Base-by-base conservation (phyloP, 2,113 vertebrate genomes). In the Coptodon bakossiorum region DNA sequence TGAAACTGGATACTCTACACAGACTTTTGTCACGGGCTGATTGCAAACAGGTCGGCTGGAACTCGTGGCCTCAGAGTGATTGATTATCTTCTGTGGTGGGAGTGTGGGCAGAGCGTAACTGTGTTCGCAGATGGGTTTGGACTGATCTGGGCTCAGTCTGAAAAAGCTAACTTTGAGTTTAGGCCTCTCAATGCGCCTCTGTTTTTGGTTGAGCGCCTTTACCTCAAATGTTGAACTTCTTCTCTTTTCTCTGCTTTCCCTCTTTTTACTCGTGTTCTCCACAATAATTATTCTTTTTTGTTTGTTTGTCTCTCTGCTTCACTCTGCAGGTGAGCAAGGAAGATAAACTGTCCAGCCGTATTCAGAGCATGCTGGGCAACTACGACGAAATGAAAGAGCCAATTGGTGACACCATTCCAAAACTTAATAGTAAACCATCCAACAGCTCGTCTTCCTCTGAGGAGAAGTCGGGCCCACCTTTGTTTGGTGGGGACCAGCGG, bases 381-480 rank as follows among this genome's bases (percentile, higher is more conserved):
- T 99, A 99, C 97, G 99, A 99, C 95, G 98, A 99, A 92, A 99
- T 99, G 99, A 97, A 98, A 95, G 99, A 99, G 92, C 97, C 98
- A 9, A 97, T 99, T 92, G 97, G 98, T 53, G 97, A 98, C 91
- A 96, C 98, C 48, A 96, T 98, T 79, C 97, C 98, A 81, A 99
- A 99, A 95, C 97, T 98, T 86, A 95, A 96, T 80, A 95, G 94
- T 89, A 98, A 99, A 96, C 96, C 97, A 66, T 95, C 98, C 0
- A 96, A 97, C 24, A 96, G 96, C n/a, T 96, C 98, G 24, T 95
- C 98, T 3, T 96, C 98, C 34, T 94, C 97, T 7, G 98, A 99
- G 86, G 99, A 99, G 79, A 99, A 99, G 95, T 89, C 97, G 8
- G 95, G 95, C 73, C 95, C 96, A 88, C 95, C 96, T 89, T 97